phyloP scores from a whole-genome alignment of 1,140 invertebrate genomes.

The Choristoneura fumiferana region DNA sequence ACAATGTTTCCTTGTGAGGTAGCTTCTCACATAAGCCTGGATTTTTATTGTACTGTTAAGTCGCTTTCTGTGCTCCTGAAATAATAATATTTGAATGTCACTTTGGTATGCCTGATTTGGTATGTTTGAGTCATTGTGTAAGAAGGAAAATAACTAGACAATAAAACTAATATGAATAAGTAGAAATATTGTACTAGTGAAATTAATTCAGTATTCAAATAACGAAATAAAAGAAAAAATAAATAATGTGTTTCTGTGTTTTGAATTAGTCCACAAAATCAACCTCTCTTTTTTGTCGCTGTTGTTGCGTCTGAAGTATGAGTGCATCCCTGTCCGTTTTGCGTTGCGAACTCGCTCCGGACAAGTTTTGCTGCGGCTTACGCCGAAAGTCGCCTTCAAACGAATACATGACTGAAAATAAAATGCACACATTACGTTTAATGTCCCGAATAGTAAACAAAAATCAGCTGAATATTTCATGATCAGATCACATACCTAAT shows the following conservation, averaged over 20 bases:
- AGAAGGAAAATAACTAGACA: neutral
- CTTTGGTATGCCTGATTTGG: neutral
- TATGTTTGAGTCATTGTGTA: neutral
- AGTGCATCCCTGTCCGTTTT: constrained; percentile 88
- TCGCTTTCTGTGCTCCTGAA: constrained; percentile 83
- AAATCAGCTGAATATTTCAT: constrained; percentile 42
- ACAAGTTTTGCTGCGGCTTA: constrained; percentile 93
- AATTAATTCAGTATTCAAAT: neutral
- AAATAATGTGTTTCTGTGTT: neutral
- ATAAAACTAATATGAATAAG: neutral
- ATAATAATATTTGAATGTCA: constrained; percentile 20
- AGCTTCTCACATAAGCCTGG: constrained; percentile 89
- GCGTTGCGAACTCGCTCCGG: constrained; percentile 87
- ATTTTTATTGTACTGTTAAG: constrained; percentile 86
- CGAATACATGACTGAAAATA: constrained; percentile 81
- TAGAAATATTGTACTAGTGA: too few relatives aligned
- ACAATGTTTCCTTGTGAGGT: constrained; percentile 82
- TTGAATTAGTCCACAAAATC: neutral
- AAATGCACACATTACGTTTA: constrained; percentile 18
- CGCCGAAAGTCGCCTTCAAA: constrained; percentile 96
- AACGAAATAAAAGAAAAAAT: constrained; percentile 26
- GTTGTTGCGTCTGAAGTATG: constrained; percentile 88
- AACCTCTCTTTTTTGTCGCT: constrained; percentile 92
- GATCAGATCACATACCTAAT: constrained; percentile 10
- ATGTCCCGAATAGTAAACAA: constrained; percentile 37